Evolutionary conservation across 2,113 vertebrate species (phyloP).

Genomic region (Pangasianodon gigas): DNA sequence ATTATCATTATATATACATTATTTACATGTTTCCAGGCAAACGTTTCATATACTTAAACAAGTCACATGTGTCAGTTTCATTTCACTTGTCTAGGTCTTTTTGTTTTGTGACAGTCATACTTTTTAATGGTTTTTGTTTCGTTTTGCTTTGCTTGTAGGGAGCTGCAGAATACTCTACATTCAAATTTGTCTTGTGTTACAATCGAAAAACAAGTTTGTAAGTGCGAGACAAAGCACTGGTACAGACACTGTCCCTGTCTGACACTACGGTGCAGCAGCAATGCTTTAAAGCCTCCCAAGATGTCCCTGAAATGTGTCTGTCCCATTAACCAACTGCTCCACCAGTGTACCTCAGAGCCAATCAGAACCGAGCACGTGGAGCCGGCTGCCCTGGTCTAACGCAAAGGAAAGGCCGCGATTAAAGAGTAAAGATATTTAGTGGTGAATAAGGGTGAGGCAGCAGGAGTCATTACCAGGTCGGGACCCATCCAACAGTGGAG

Average conservation of each 20-base stretch:
- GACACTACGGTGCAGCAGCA: conserved; percentile 54
- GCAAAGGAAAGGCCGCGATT: conserved; percentile 44
- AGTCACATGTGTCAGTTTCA: conserved; percentile 56
- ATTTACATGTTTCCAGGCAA: conserved; percentile 70
- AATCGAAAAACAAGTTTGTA: conserved; percentile 81
- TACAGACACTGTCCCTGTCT: conserved; percentile 48
- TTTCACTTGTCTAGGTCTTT: conserved; percentile 45
- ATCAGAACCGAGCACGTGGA: neutral
- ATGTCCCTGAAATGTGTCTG: conserved; percentile 49
- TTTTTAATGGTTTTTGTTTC: conserved; percentile 48
- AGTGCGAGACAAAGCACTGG: conserved; percentile 72
- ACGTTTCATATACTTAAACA: conserved; percentile 68
- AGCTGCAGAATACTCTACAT: conserved; percentile 84
- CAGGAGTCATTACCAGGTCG: conserved; percentile 19
- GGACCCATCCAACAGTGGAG: conserved; percentile 35
- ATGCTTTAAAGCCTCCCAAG: conserved; percentile 54
- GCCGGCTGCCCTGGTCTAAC: conserved; percentile 30
- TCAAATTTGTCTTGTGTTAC: conserved; percentile 93
- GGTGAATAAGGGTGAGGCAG: conserved; percentile 38
- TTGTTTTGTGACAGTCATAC: conserved; percentile 50
- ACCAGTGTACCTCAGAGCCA: conserved; percentile 6
- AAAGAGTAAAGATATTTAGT: conserved; percentile 42
- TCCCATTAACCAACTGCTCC: conserved; percentile 15
- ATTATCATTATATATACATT: conserved; percentile 61
- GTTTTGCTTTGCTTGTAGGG: conserved; percentile 59